Evolutionary conservation across 2,797 vertebrate species (phyloP).

Genomic region (Falco naumanni): DNA sequence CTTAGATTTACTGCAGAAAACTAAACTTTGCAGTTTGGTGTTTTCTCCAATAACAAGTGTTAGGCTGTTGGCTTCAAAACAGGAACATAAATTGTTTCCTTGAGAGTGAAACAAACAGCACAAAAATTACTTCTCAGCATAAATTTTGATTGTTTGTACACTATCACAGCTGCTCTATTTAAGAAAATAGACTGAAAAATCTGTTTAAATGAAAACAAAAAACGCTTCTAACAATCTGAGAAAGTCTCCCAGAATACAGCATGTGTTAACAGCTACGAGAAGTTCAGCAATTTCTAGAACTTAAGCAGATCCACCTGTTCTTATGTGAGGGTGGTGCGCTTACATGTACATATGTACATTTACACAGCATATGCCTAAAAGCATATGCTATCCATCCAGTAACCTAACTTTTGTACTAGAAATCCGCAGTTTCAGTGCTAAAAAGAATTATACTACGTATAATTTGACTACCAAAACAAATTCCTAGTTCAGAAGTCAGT

Average conservation of each 20-base stretch:
- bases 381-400: neutral
- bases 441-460: rapidly evolving
- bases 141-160: conserved; percentile 9
- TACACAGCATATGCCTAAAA: neutral
- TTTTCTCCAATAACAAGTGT: neutral
- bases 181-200: neutral
- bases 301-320: neutral
- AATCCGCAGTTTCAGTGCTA: neutral
- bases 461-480: neutral
- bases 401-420: neutral
- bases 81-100: neutral
- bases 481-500: neutral
- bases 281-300: neutral
- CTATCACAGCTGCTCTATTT: conserved; percentile 16
- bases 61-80: neutral
- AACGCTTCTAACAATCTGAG: neutral
- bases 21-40: neutral
- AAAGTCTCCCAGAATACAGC: neutral
- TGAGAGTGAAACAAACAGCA: neutral
- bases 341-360: neutral
- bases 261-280: neutral
- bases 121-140: neutral
- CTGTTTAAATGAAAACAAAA: neutral
- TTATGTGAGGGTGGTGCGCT: neutral
- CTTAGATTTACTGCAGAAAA: neutral